Percentiles rank a stretch among this genome's conserved stretches.
Evolutionary conservation across 2,888 invertebrate species (phyloP).

Genomic region (Hydrotaea cyrtoneurina): DNA sequence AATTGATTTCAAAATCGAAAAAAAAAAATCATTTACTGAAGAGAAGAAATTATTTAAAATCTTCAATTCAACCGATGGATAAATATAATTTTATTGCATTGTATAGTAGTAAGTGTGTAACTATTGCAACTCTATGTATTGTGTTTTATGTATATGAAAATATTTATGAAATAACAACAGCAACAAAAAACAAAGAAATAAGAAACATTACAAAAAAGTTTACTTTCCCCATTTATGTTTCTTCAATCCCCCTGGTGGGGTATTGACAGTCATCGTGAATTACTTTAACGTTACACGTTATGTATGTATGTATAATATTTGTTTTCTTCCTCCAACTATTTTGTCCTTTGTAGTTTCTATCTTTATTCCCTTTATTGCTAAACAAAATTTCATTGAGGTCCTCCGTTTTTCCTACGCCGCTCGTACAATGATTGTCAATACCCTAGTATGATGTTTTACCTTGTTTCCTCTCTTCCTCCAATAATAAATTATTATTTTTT

Average conservation of each 20-base stretch:
- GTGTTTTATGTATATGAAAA: slow-evolving; percentile 26
- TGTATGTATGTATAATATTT: neutral
- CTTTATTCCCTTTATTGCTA: neutral
- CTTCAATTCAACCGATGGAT: slow-evolving; percentile 17
- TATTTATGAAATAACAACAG: slow-evolving; percentile 30
- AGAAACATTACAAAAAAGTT: neutral
- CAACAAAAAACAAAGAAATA: neutral
- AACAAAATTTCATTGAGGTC: too few species aligned
- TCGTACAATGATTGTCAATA: slow-evolving; percentile 16
- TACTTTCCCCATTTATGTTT: neutral
- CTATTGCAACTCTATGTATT: slow-evolving; percentile 38
- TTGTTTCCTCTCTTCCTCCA: slow-evolving; percentile 1
- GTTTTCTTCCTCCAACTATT: neutral
- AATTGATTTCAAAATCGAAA: slow-evolving; percentile 2
- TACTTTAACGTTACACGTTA: too few species aligned
- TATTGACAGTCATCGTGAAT: neutral
- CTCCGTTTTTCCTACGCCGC: neutral
- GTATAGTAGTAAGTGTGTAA: slow-evolving; percentile 54
- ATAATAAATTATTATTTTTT: neutral
- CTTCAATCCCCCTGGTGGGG: neutral
- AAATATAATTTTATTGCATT: slow-evolving; percentile 54
- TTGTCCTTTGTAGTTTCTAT: neutral
- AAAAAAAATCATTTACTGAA: neutral
- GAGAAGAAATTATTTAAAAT: slow-evolving; percentile 32
- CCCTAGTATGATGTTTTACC: neutral